Conservation (phyloP, 37 sponge, comb jelly and placozoan species). For the Haliclona indistincta region DNA sequence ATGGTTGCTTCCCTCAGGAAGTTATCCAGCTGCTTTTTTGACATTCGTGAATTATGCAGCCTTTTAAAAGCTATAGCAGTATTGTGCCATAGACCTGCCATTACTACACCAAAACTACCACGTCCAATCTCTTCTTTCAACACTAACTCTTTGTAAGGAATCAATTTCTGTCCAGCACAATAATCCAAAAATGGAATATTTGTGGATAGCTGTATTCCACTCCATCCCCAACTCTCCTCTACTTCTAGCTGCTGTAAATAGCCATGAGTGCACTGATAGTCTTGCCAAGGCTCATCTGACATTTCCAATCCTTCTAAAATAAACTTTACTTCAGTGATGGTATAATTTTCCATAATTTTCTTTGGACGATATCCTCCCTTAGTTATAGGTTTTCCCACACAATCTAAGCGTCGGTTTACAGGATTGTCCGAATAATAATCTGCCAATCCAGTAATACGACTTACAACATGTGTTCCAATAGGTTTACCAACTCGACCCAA, state of each 20-base stretch:
- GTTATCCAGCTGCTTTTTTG: constrained; percentile 12
- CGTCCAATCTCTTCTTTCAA: constrained; percentile 25
- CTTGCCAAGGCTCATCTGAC: not conserved
- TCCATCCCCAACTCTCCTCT: constrained; percentile 12
- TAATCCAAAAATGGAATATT: not conserved
- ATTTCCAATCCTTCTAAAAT: not conserved
- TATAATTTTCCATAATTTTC: too few relatives aligned
- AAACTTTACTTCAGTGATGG: too few relatives aligned
- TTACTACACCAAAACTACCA: constrained; percentile 41
- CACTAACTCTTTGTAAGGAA: constrained; percentile 18
- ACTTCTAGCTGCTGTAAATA: not conserved
- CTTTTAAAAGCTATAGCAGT: constrained; percentile 46
- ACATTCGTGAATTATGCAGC: constrained; percentile 16
- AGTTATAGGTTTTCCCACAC: too few relatives aligned
- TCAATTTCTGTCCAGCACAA: not conserved
- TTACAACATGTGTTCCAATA: constrained; percentile 8
- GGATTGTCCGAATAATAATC: too few relatives aligned
- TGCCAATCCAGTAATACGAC: not conserved
- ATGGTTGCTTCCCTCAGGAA: constrained; percentile 26
- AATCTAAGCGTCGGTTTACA: too few relatives aligned
- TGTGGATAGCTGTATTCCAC: not conserved
- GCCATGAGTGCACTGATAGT: constrained; percentile 6
- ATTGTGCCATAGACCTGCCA: constrained; percentile 11
- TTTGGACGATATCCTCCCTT: too few relatives aligned
- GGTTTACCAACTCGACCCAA: constrained; percentile 33